These are phyloP conservation scores for Dicrostonyx torquatus DNA, from an alignment of 2,797 vertebrate genomes.

Conservation along the genomic window DNA sequence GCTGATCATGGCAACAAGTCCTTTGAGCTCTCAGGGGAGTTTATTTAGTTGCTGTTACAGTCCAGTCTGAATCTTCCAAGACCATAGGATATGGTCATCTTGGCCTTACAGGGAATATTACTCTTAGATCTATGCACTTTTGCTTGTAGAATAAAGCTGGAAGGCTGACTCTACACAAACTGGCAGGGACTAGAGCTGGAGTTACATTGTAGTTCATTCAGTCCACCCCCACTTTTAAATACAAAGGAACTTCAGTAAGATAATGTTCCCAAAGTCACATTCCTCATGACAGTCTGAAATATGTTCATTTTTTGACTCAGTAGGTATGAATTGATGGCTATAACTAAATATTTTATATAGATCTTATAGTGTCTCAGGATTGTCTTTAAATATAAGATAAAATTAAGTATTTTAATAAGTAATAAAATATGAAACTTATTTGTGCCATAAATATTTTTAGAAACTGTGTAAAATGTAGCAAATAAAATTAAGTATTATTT, in stretches of 20 bases:
- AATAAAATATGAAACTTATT: slow-evolving; percentile 39
- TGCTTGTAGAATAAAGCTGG: not conserved
- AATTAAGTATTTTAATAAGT: not conserved
- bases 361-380: not conserved
- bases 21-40: too few species aligned
- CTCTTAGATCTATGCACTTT: not conserved
- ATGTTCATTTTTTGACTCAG: not conserved
- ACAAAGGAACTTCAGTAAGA: not conserved
- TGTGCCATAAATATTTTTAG: slow-evolving; percentile 15
- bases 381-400: slow-evolving; percentile 1
- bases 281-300: slow-evolving; percentile 27
- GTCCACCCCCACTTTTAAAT: not conserved
- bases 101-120: not conserved
- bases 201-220: not conserved
- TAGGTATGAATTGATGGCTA: not conserved
- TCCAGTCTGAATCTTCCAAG: not conserved
- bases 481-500: slow-evolving; percentile 9
- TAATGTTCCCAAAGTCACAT: not conserved
- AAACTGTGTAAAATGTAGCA: slow-evolving; percentile 23
- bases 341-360: not conserved
- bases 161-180: not conserved
- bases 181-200: not conserved
- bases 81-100: not conserved
- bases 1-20: not conserved
- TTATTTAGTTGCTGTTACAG: not conserved